Conservation (phyloP, 2,888 invertebrate genomes). For the Troilus luridus region DNA sequence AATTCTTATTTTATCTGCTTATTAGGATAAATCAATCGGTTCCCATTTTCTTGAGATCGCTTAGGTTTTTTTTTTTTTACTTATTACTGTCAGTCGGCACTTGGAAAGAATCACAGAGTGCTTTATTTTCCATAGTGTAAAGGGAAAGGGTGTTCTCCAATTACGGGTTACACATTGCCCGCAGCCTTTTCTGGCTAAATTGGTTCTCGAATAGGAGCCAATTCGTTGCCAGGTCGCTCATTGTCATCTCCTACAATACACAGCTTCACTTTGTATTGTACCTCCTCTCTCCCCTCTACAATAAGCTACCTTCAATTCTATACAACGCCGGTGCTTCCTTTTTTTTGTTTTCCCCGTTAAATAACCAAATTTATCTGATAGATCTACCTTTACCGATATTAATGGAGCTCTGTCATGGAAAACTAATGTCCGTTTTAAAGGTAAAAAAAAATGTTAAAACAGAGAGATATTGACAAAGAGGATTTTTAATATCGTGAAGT, state of each 20-base stretch:
- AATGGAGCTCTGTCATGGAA: no score
- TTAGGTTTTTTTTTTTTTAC: no score
- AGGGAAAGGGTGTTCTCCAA: background rate
- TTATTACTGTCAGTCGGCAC: background rate
- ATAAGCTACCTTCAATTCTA: background rate
- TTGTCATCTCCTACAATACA: constrained; percentile 6
- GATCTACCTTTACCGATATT: no score
- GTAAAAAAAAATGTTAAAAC: no score
- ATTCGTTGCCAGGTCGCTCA: background rate
- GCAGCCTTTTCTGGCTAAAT: background rate
- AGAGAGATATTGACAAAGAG: no score
- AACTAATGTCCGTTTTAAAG: no score
- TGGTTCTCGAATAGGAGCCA: constrained; percentile 2
- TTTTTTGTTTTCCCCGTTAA: background rate
- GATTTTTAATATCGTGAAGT: no score
- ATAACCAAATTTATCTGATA: background rate
- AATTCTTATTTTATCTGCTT: no score
- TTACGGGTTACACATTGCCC: background rate
- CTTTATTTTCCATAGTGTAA: background rate
- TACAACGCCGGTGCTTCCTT: background rate
- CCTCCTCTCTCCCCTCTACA: background rate
- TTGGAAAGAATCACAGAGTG: background rate
- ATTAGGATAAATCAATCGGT: no score
- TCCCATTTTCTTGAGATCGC: no score
- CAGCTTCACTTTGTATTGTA: background rate